Evolutionary conservation across 2,888 invertebrate genomes (phyloP).

Genomic region (Lucinisca nassula): DNA sequence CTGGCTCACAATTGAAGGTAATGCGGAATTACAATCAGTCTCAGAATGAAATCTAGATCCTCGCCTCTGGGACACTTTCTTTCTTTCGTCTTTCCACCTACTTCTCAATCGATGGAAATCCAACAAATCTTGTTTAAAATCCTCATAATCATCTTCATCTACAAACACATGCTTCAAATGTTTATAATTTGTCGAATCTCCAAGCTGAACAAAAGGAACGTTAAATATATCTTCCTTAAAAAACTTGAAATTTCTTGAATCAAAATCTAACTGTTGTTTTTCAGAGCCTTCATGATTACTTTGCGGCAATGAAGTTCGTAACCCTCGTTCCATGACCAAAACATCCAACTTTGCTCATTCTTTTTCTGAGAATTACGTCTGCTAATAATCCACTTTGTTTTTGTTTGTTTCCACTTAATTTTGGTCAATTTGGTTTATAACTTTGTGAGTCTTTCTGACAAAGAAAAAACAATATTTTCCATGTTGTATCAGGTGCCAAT

Average conservation of each 20-base stretch:
- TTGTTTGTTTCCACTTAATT: no score
- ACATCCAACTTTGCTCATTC: neutral
- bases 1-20: neutral
- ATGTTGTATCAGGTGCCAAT: neutral
- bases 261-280: slow-evolving; percentile 60
- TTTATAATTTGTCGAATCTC: slow-evolving; percentile 69
- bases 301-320: neutral
- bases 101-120: slow-evolving; percentile 71
- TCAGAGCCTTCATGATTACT: neutral
- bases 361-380: neutral
- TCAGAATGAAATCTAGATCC: slow-evolving; percentile 3
- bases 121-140: slow-evolving; percentile 82
- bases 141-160: slow-evolving; percentile 84
- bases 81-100: slow-evolving; percentile 63
- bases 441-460: neutral
- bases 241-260: slow-evolving; percentile 66
- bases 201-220: slow-evolving; percentile 67
- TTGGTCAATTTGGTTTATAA: no score
- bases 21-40: neutral
- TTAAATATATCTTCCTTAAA: slow-evolving; percentile 74
- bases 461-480: neutral
- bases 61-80: slow-evolving; percentile 56
- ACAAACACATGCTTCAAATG: slow-evolving; percentile 79
- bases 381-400: no score
- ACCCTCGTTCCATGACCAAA: neutral